Evolutionary conservation across 2,888 invertebrate genomes (phyloP).

Genomic region (Orthosia gothica): DNA sequence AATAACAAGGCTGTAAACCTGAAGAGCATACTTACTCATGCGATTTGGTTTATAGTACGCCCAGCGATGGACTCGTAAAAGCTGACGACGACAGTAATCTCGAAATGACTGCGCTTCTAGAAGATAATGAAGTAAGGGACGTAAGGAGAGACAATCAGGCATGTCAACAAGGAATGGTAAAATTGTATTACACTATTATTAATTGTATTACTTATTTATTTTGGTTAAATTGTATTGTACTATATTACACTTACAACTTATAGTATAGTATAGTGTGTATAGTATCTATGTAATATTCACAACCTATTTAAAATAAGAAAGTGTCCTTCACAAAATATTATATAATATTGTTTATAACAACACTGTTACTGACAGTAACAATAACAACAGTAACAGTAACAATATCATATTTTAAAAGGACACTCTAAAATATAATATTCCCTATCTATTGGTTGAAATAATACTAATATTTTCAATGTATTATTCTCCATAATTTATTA

Average conservation of each 20-base stretch:
- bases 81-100: conserved; percentile 44
- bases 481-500: conserved; percentile 19
- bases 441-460: background rate
- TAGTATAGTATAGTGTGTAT: too few species aligned
- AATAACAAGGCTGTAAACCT: conserved; percentile 35
- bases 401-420: conserved; percentile 5
- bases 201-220: too few species aligned
- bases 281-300: background rate
- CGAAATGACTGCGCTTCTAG: conserved; percentile 32
- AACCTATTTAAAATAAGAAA: background rate
- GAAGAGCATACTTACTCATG: conserved; percentile 38
- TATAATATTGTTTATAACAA: too few species aligned
- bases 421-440: background rate
- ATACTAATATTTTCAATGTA: conserved; percentile 18
- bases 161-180: conserved; percentile 9
- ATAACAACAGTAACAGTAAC: background rate
- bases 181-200: too few species aligned
- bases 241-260: too few species aligned
- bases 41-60: conserved; percentile 41
- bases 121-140: conserved; percentile 16
- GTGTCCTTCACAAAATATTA: background rate
- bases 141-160: conserved; percentile 3
- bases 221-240: too few species aligned
- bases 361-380: background rate
- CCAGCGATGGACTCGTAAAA: conserved; percentile 45